Conservation (phyloP, 2,797 vertebrate genomes). For the Remorina albescens region DNA sequence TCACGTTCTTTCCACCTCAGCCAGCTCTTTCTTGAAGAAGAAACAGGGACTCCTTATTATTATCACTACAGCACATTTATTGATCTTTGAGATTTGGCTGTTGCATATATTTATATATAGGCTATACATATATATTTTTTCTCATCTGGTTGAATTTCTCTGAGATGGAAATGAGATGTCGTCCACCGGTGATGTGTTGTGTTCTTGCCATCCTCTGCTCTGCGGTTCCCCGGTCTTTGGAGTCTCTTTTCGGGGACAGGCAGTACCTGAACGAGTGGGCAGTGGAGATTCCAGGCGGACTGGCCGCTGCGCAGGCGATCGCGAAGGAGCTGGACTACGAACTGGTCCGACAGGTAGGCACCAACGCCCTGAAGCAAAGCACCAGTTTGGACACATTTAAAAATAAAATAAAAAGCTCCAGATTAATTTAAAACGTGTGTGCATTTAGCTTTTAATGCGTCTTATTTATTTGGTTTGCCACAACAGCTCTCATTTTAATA, state of each 20-base stretch:
- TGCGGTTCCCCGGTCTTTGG: constrained; percentile 68
- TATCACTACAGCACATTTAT: neutral
- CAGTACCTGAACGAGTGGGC: constrained; percentile 99
- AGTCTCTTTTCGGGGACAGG: constrained; percentile 76
- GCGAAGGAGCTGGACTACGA: constrained; percentile 93
- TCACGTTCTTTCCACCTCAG: constrained; percentile 47
- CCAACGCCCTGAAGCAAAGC: constrained; percentile 7
- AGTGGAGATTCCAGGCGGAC: constrained; percentile 93
- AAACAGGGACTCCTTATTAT: constrained; percentile 15
- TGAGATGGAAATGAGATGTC: constrained; percentile 88
- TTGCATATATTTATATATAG: constrained; percentile 2
- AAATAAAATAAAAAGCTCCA: neutral
- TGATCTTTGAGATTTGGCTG: constrained; percentile 2
- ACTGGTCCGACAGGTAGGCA: constrained; percentile 93
- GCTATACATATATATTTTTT: constrained; percentile 32
- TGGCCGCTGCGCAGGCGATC: constrained; percentile 87
- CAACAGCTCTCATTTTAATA: constrained; percentile 26
- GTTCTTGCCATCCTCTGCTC: constrained; percentile 82
- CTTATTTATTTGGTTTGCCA: constrained; percentile 2
- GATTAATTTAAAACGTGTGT: neutral
- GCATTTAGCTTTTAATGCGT: neutral
- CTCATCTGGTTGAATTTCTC: constrained; percentile 65
- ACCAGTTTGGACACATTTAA: neutral
- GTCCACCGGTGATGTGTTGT: constrained; percentile 81
- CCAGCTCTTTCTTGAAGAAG: constrained; percentile 51